Base-by-base conservation (phyloP, 1,140 invertebrate genomes). In the Phthorimaea operculella region DNA sequence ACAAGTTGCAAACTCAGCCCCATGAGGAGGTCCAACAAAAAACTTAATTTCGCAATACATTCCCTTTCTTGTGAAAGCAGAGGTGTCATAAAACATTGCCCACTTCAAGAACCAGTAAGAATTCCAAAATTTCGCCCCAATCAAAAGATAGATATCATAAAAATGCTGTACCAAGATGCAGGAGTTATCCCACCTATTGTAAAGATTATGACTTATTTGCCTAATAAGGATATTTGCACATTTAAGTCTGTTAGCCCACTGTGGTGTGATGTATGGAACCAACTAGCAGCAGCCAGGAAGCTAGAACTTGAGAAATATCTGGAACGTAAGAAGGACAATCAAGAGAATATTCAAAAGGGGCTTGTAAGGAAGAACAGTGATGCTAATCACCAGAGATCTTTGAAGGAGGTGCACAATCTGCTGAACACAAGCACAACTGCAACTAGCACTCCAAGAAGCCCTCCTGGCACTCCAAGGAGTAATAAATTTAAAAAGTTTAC, bases 381-480 rank as follows among this genome's bases (percentile, higher is more conserved):
- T 33, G 45, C 28, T 34, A 66, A 59, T 36, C 60, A 60, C 28
- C 55, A 55, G 16, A 69, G 71, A 48, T 68, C 70, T 44, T 57
- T 85, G 6, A 77, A 70, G 55, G 81, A 85, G 52, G 75, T 82
- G 42, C 72, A 83, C 52, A 85, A 85, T 70, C 55, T 72, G 15
- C 54, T 66, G 36, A 63, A 64, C 60, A 59, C 63, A 28, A 45
- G 69, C 14, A 56, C 52, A 18, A 49, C 59, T 21, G 48, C 18
- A 6, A 62, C 36, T 36, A 68, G 55, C 12, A 47, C 59, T 33
- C 62, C 61, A 14, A 58, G 34, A 10, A 87, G 85, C 57, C 86
- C 87, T 54, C 80, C 85, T 28, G 69, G 74, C 10, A 85, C 86
- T 57, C 87, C 87, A 18, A 74, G 76, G 45, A 85, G 83, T 45